A percentile compares a stretch with the other conserved stretches of the same genome.
phyloP scores from a whole-genome alignment of 2,888 invertebrate genomes.

The Brenthis ino region DNA sequence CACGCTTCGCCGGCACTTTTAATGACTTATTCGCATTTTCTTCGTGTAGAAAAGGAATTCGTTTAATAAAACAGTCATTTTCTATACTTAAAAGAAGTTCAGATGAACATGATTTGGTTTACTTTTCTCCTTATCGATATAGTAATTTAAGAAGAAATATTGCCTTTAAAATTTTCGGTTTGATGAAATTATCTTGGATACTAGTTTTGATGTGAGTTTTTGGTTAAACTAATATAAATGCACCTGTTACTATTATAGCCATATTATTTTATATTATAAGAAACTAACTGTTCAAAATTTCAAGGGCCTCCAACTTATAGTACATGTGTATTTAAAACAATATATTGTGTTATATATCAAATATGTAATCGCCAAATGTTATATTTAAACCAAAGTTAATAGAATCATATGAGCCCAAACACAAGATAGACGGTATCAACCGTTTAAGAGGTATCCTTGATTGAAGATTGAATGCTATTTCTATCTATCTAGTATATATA shows the following conservation, averaged over 20 bases:
- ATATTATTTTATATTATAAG: neutral
- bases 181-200: no score
- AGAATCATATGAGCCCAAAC: no score
- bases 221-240: no score
- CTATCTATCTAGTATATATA: no score
- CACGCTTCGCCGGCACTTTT: conserved; percentile 74
- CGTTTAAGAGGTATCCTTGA: no score
- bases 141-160: conserved; percentile 14
- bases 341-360: no score
- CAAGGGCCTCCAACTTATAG: neutral
- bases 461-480: no score
- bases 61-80: conserved; percentile 50
- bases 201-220: no score
- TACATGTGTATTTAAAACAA: neutral
- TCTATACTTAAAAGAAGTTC: conserved; percentile 34
- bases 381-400: no score
- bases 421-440: no score
- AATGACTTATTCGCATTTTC: conserved; percentile 76
- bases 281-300: neutral
- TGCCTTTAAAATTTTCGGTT: neutral
- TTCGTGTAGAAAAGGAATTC: conserved; percentile 55
- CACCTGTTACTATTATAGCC: no score
- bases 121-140: conserved; percentile 18
- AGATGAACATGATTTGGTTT: conserved; percentile 25
- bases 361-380: no score